Conservation (phyloP, 2,797 vertebrate genomes). For the Gymnocypris eckloni region DNA sequence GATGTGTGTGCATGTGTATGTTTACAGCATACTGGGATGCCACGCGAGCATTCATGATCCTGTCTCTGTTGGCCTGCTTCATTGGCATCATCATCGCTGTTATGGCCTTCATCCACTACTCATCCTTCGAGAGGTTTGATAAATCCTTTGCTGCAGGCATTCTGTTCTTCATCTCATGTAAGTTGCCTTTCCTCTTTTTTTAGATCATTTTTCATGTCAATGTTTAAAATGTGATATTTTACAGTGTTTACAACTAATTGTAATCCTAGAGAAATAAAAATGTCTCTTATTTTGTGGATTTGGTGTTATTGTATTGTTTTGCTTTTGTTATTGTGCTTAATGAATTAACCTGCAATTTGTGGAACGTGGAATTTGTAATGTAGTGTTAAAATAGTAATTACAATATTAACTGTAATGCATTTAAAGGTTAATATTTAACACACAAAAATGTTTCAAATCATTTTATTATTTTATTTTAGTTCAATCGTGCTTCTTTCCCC, state of each 20-base stretch:
- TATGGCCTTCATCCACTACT: constrained; percentile 81
- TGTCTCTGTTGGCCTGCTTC: constrained; percentile 78
- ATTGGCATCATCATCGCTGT: constrained; percentile 78
- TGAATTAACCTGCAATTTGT: neutral
- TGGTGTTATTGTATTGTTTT: neutral
- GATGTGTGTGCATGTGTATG: constrained; percentile 58
- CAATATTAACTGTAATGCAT: no score
- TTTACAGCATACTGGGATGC: constrained; percentile 76
- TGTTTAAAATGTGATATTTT: neutral
- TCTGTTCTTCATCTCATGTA: constrained; percentile 81
- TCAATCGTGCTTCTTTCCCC: neutral
- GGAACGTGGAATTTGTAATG: neutral
- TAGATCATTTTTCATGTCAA: neutral
- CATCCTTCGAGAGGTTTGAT: constrained; percentile 78
- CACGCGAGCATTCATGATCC: constrained; percentile 78
- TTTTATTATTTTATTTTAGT: neutral
- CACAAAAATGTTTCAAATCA: neutral
- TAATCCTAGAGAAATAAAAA: neutral
- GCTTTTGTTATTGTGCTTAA: neutral
- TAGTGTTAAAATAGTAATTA: neutral
- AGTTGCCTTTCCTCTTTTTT: constrained; percentile 57
- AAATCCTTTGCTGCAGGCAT: constrained; percentile 81
- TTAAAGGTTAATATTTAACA: neutral
- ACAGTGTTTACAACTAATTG: neutral
- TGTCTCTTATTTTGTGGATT: neutral